Evolutionary conservation across 2,888 invertebrate genomes (phyloP).

Genomic region (Scaptomyza tumidula): DNA sequence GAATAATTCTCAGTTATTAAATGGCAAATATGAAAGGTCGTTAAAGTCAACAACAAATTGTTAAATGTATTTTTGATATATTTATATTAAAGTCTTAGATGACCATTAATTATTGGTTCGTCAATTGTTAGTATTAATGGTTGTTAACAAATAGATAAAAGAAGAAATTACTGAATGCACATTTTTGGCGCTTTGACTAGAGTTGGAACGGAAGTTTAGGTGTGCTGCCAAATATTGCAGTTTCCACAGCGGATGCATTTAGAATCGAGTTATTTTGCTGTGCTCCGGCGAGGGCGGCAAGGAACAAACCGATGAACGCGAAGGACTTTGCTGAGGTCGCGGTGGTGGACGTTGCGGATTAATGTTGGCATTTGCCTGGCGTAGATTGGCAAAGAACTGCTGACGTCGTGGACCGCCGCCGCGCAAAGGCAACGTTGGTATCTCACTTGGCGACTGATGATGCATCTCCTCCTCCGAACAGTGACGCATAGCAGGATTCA

Average conservation of each 20-base stretch:
- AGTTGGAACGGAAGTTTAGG: conserved; percentile 46
- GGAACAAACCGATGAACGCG: conserved; percentile 82
- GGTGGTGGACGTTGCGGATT: conserved; percentile 81
- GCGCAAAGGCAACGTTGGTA: conserved; percentile 84
- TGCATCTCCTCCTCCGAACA: conserved; percentile 82
- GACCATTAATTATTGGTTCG: conserved; percentile 42
- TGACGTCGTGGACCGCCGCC: conserved; percentile 83
- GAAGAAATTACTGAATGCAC: conserved; percentile 32
- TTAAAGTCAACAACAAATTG: neutral
- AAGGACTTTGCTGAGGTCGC: conserved; percentile 77
- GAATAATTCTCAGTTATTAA: neutral
- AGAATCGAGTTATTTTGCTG: conserved; percentile 84
- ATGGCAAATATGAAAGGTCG: neutral
- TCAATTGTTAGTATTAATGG: conserved; percentile 27
- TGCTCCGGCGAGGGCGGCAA: conserved; percentile 81
- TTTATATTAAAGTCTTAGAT: conserved; percentile 35
- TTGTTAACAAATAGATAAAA: conserved; percentile 42
- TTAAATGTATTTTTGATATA: conserved; percentile 10
- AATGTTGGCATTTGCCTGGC: conserved; percentile 83
- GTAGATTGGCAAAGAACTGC: conserved; percentile 83
- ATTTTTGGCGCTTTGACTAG: conserved; percentile 63
- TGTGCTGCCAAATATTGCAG: neutral
- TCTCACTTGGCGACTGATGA: conserved; percentile 84
- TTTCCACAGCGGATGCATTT: conserved; percentile 57
- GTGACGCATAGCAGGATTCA: conserved; percentile 86